Conservation (phyloP, 2,888 invertebrate genomes). For the Ochropleura leucogaster region DNA sequence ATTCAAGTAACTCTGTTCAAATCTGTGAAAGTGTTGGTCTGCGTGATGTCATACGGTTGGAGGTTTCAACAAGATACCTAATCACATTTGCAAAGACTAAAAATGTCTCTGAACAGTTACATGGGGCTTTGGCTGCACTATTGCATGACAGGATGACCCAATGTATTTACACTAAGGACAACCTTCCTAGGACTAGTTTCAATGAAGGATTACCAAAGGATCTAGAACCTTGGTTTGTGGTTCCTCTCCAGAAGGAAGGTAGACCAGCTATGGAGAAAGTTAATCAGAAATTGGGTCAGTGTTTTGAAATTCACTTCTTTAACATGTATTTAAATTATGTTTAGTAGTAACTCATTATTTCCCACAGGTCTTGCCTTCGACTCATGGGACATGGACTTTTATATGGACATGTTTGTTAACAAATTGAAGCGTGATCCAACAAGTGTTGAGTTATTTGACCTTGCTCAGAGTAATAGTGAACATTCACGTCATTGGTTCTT, state of each 20-base stretch:
- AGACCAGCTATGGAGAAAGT: conserved; percentile 95
- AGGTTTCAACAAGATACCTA: conserved; percentile 95
- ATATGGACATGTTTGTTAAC: conserved; percentile 95
- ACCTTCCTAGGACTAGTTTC: conserved; percentile 92
- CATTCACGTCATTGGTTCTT: conserved; percentile 99
- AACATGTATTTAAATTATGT: not conserved
- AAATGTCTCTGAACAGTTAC: conserved; percentile 78
- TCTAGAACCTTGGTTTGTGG: conserved; percentile 94
- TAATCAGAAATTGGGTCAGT: conserved; percentile 93
- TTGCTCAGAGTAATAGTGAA: conserved; percentile 99
- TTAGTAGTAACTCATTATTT: conserved; percentile 15
- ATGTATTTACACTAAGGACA: conserved; percentile 94
- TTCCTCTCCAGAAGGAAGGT: conserved; percentile 95
- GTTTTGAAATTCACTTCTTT: not conserved
- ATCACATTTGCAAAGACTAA: conserved; percentile 87
- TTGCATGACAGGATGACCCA: conserved; percentile 98
- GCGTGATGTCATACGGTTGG: conserved; percentile 94
- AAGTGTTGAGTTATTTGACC: conserved; percentile 99
- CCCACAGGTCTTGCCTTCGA: conserved; percentile 96
- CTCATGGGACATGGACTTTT: conserved; percentile 97
- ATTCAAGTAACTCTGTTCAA: conserved; percentile 98
- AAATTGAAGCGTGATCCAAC: conserved; percentile 97
- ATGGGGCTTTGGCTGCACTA: conserved; percentile 89
- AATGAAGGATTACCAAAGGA: conserved; percentile 92
- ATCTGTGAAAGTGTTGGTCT: conserved; percentile 97